Percentiles rank a stretch among this genome's conserved stretches.
These are phyloP conservation scores for Pseudomyrmex sp. DNA, from an alignment of 1,140 invertebrate genomes.

Conservation along the genomic window DNA sequence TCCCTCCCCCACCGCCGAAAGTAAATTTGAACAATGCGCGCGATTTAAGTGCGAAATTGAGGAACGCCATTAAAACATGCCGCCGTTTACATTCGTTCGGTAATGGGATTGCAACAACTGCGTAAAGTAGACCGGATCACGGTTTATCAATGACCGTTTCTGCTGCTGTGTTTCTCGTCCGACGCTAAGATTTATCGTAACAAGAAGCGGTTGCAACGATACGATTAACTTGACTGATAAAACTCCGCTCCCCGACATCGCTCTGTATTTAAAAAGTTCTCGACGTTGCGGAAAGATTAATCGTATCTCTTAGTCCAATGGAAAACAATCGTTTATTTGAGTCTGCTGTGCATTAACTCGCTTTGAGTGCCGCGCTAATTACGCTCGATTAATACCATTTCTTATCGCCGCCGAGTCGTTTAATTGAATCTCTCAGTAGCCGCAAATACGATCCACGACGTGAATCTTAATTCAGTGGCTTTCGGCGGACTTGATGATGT, in stretches of 20 bases:
- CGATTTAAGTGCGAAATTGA: neutral
- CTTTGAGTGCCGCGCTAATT: slow-evolving; percentile 23
- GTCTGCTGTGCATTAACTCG: neutral
- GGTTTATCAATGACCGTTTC: too few relatives aligned
- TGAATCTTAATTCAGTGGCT: slow-evolving; percentile 44
- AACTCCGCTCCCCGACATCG: too few relatives aligned
- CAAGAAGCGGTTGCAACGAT: too few relatives aligned
- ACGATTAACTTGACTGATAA: too few relatives aligned
- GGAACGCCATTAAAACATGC: neutral
- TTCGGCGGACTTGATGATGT: slow-evolving; percentile 28
- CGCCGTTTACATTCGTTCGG: too few relatives aligned
- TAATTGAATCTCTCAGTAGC: slow-evolving; percentile 47
- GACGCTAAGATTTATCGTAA: too few relatives aligned
- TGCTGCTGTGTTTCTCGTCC: too few relatives aligned
- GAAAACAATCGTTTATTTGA: neutral
- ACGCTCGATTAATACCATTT: slow-evolving; percentile 35
- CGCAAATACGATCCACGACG: slow-evolving; percentile 30
- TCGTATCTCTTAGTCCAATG: neutral
- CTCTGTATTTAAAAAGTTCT: too few relatives aligned
- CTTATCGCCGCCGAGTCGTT: slow-evolving; percentile 14
- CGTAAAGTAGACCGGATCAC: too few relatives aligned
- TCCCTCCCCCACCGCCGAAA: neutral
- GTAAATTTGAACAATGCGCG: neutral
- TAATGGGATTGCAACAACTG: too few relatives aligned
- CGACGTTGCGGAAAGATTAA: neutral